Base-by-base conservation (phyloP, 2,113 vertebrate species). In the Oryzias woworae region DNA sequence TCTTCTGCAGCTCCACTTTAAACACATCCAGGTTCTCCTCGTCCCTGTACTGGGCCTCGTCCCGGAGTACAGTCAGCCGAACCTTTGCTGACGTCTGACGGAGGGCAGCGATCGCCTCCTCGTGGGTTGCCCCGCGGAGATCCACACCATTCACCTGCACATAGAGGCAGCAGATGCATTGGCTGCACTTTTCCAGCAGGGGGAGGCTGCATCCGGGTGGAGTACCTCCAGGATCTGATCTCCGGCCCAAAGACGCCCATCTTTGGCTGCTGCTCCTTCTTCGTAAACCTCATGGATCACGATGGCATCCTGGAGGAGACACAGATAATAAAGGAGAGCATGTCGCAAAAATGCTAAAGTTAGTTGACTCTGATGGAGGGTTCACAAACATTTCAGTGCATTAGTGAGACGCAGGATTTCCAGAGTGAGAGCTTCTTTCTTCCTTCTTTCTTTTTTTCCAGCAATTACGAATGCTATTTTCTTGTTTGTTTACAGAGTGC, bases 241-340 rank as follows among this genome's bases (percentile, higher is more conserved):
- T 23, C 97, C 97, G 0, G 96, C 94, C 96, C 95, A 97, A 22
- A 99, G 95, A 23, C 97, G 91, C 7, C 94, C 94, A 26, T 99
- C 97, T 71, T 94, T 90, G 26, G 97, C 96, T 43, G 97, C 97
- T 3, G 97, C 97, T 31, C 97, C 97, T 83, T 98, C 97, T 63
- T 97, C 96, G 55, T 99, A 98, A 5, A 99, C 97, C 89, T 99
- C 97, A 55, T 98, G 97, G 78, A 99, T 97, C 80, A 99, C 92
- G 4, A 99, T 96, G 62, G 97, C 97, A 1, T 96, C 94, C 97
- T 99, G 82, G 10, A 1, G 41, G 65, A 66, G 14, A 74, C 1
- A 57, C 31, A 52, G 0, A 12, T 3, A 1, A 16, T 0, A 45
- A 14, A 50, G 4, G 23, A 16, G 7, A 7, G 26, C 5, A 15